phyloP scores from a whole-genome alignment of 2,113 vertebrate genomes.

The Aleadryas rufinucha region DNA sequence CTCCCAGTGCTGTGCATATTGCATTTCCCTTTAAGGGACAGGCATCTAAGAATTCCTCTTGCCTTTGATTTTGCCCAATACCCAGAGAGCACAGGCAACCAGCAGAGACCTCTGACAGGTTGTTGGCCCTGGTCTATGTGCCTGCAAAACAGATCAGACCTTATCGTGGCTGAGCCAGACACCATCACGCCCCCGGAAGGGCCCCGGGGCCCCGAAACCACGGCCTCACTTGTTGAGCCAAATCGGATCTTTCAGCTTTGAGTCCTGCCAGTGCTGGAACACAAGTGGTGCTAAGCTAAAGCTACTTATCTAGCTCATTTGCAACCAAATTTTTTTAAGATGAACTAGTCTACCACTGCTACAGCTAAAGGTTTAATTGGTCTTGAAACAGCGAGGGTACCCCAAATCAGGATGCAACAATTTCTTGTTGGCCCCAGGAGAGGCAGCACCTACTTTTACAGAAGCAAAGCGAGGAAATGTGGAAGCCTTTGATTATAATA shows the following conservation, averaged over 20 bases:
- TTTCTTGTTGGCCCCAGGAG: background rate
- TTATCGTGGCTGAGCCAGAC: background rate
- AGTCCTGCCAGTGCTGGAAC: background rate
- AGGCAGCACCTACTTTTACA: background rate
- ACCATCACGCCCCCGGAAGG: background rate
- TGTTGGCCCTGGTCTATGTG: background rate
- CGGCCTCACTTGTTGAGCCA: background rate
- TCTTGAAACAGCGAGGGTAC: background rate
- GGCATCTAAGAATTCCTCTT: background rate
- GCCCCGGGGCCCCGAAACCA: background rate
- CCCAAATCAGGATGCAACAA: background rate
- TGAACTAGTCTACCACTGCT: background rate
- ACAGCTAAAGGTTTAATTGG: background rate
- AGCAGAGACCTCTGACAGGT: background rate
- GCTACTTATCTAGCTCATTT: background rate
- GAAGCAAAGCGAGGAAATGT: background rate
- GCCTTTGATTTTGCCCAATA: background rate
- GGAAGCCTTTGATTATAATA: background rate
- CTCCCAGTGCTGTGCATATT: background rate
- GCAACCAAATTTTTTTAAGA: background rate
- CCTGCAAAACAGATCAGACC: constrained; percentile 1
- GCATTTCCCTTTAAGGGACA: background rate
- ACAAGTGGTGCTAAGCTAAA: background rate
- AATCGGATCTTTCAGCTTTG: background rate
- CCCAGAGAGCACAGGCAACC: background rate